Percentiles rank a stretch among this genome's conserved stretches.
Evolutionary conservation across 2,113 vertebrate genomes (phyloP).

Genomic region (Kryptolebias marmoratus): DNA sequence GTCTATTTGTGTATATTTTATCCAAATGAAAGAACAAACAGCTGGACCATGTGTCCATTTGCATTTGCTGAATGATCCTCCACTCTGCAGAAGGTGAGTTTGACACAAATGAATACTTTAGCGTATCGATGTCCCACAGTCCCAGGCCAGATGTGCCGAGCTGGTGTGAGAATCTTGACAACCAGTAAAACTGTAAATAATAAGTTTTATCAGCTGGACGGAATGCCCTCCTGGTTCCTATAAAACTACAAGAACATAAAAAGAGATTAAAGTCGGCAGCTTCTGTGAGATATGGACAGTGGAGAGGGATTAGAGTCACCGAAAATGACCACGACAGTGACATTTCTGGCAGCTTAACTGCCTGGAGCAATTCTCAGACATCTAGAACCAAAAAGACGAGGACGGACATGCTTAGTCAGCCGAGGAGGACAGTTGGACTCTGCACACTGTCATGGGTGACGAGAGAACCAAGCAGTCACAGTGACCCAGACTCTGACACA

Average conservation of each 20-base stretch:
- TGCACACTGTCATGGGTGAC: constrained; percentile 21
- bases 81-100: neutral
- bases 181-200: neutral
- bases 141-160: neutral
- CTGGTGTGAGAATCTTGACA: neutral
- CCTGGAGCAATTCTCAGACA: constrained; percentile 29
- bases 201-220: neutral
- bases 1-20: too few species aligned
- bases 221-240: too few species aligned
- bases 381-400: constrained; percentile 27
- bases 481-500: constrained; percentile 36
- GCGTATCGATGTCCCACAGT: neutral
- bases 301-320: constrained; percentile 17
- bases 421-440: constrained; percentile 19
- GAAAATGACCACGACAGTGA: constrained; percentile 31
- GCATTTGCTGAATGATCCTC: neutral
- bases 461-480: constrained; percentile 19
- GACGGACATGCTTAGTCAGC: constrained; percentile 37
- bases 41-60: too few species aligned
- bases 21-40: too few species aligned
- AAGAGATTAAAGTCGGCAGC: constrained; percentile 10
- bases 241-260: neutral
- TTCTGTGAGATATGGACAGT: constrained; percentile 11
- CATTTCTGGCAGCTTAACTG: constrained; percentile 33
- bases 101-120: neutral